A percentile compares a stretch with the other conserved stretches of the same genome.
Conservation (phyloP, 1,140 invertebrate species). For the Drosophila pachea region DNA sequence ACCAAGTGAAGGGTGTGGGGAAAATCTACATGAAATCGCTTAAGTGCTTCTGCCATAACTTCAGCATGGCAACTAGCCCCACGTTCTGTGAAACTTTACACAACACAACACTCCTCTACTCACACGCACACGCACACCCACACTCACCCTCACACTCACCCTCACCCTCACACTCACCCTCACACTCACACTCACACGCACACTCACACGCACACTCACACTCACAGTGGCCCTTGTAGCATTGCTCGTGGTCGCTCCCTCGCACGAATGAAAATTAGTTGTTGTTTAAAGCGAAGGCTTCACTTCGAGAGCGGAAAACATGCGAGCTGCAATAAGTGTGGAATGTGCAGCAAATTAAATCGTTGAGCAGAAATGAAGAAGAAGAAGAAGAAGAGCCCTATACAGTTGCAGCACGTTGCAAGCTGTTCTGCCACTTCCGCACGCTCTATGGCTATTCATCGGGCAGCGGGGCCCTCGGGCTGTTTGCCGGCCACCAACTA, state of each 20-base stretch:
- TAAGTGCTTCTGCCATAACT: conserved; percentile 71
- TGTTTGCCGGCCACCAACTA: conserved; percentile 57
- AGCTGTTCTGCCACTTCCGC: conserved; percentile 44
- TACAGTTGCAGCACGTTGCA: conserved; percentile 16
- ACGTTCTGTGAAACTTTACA: conserved; percentile 40
- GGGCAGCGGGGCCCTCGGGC: conserved; percentile 11
- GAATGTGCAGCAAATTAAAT: conserved; percentile 68
- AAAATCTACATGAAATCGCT: conserved; percentile 72
- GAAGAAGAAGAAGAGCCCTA: conserved; percentile 3
- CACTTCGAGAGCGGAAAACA: conserved; percentile 48
- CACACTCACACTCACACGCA: conserved; percentile 1
- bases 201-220: not conserved
- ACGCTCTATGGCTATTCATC: conserved; percentile 23
- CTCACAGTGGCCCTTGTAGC: too few species aligned
- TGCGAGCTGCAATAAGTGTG: conserved; percentile 59
- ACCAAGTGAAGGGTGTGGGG: not conserved
- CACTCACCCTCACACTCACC: not conserved
- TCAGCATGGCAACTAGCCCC: conserved; percentile 28
- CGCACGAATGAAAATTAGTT: too few species aligned
- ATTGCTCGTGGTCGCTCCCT: too few species aligned
- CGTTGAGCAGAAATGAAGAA: conserved; percentile 5
- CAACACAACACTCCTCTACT: conserved; percentile 7
- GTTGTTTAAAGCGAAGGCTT: not conserved
- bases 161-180: too few species aligned
- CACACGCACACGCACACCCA: not conserved